A percentile compares a stretch with the other conserved stretches of the same genome.
Evolutionary conservation across 2,888 invertebrate species (phyloP).

Genomic region (Rhaphigaster nebulosa): DNA sequence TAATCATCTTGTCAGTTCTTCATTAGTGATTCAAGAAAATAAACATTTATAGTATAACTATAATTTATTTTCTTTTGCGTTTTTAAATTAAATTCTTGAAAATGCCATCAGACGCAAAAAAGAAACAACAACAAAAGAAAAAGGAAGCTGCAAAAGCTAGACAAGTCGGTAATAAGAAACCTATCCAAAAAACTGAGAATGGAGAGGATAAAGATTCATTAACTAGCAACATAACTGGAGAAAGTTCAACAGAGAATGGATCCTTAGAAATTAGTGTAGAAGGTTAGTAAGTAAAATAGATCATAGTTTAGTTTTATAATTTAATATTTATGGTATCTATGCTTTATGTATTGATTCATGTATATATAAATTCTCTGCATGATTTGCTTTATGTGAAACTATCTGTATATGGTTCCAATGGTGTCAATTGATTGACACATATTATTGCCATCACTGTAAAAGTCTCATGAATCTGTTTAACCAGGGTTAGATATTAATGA

Average conservation of each 20-base stretch:
- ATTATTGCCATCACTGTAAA: neutral
- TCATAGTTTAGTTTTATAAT: neutral
- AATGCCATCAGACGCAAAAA: slow-evolving; percentile 99
- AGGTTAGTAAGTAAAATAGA: slow-evolving; percentile 71
- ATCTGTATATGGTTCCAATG: neutral
- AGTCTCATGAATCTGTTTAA: neutral
- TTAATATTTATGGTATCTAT: neutral
- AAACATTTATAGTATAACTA: neutral
- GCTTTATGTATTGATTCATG: neutral
- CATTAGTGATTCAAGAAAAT: neutral
- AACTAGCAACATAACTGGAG: slow-evolving; percentile 69
- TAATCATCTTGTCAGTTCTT: slow-evolving; percentile 1
- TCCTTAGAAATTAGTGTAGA: slow-evolving; percentile 77
- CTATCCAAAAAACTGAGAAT: slow-evolving; percentile 65
- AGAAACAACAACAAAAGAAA: slow-evolving; percentile 97
- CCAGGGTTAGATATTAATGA: neutral
- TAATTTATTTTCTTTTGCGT: neutral
- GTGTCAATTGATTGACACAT: no score
- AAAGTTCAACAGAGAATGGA: slow-evolving; percentile 71
- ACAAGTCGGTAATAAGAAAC: slow-evolving; percentile 69
- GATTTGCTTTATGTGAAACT: neutral
- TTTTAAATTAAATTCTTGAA: slow-evolving; percentile 63
- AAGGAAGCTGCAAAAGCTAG: slow-evolving; percentile 91
- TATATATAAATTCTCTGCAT: neutral
- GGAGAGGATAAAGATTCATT: slow-evolving; percentile 70